These are phyloP conservation scores for Zaprionus bogoriensis DNA, from an alignment of 2,888 invertebrate species.

Conservation along the genomic window DNA sequence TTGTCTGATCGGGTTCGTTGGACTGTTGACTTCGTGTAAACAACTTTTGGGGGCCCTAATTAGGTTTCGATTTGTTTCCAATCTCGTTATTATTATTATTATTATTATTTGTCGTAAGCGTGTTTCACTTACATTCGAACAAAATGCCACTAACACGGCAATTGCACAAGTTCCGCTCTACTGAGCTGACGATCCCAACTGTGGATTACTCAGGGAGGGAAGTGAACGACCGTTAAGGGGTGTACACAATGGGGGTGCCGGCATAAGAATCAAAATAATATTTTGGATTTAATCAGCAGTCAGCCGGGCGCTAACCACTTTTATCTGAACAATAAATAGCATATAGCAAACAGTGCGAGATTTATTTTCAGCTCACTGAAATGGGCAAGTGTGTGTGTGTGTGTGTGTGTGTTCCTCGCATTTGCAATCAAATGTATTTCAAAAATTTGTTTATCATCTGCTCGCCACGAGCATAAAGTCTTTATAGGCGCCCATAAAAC, in stretches of 20 bases:
- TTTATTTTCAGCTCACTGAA: not conserved
- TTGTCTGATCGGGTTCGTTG: not conserved
- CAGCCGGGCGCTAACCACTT: not conserved
- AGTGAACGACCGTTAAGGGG: not conserved
- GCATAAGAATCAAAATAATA: constrained; percentile 1
- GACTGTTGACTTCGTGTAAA: not conserved
- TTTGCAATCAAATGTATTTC: not conserved
- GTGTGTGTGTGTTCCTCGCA: not conserved
- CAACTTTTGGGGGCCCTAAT: not conserved
- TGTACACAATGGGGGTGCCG: constrained; percentile 12
- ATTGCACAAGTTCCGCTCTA: constrained; percentile 16
- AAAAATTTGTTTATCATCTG: constrained; percentile 3
- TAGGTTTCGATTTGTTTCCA: not conserved
- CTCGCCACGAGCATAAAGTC: not conserved
- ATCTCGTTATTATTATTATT: not conserved
- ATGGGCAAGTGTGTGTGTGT: no score
- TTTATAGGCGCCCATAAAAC: not conserved
- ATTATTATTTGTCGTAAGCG: no score
- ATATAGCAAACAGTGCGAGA: not conserved
- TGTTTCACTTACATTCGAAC: constrained; percentile 11
- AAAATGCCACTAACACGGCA: constrained; percentile 4
- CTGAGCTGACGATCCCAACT: not conserved
- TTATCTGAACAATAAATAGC: constrained; percentile 1
- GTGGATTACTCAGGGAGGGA: not conserved
- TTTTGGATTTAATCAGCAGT: constrained; percentile 1